Evolutionary conservation across 2,113 vertebrate genomes (phyloP), one percentile per base, ranked within the genome.

Genomic region (Ancistrus triradiatus): DNA sequence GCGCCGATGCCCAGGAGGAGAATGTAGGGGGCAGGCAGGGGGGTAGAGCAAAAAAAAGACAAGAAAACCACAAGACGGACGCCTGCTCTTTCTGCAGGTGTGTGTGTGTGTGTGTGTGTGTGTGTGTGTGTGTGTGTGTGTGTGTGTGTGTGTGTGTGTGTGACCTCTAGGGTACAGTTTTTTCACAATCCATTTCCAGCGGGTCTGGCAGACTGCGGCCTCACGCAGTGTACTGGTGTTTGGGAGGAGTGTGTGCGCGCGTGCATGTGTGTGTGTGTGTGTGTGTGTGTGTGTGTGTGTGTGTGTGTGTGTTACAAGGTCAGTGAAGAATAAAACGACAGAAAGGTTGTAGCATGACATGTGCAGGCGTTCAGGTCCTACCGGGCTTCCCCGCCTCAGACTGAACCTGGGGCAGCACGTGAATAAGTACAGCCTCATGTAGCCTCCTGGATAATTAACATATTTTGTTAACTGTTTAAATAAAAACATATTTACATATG

Each of bases 1-100:
- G 74, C 62, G 53, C 68, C 51, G 60, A 58, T 73, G 78, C 82
- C 84, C 80, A 78, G 64, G 79, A 78, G 79, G 74, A 78, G 70
- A 28, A 19, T 71, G 63, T 55, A 47, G 63, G 61, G 47, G 57
- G 50, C 28, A 37, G 50, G 49, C 40, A 24, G 59, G 25, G 42
- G 38, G 15, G 28, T 1, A 46, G 24, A 42, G 22, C 10, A 37
- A 38, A 59, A 43, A 43, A 55, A 57, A n/a, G 43, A 50, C 24
- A 21, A 68, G 19, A 14, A 17, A 35, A 68, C 25, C 35, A 42
- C 28, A 67, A 14, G 13, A 25, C n/a, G 19, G 59, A 17, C 4
- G 43, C 28, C 7, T 14, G 37, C 11, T 37, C 3, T 17, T 47
- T 33, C 43, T 63, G 48, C 44, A n/a, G 46, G 17, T 35, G 33